Evolutionary conservation across 2,113 vertebrate species (phyloP), one percentile per base, ranked within the genome.

Genomic region (Stegostoma tigrinum): DNA sequence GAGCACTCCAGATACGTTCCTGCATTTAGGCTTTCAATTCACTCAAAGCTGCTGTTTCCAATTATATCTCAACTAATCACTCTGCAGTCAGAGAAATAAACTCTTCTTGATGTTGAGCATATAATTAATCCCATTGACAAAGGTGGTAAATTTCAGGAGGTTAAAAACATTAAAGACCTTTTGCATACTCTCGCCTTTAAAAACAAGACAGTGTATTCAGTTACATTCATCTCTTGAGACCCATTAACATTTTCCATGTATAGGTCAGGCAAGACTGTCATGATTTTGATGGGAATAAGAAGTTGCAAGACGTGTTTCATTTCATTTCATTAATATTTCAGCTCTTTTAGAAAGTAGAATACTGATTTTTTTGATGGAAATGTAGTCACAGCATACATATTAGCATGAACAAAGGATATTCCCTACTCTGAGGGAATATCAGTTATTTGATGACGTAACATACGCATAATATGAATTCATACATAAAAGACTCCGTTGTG

Each of bases 241-340:
- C 80, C 38, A 83, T 83, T 83, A 83, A 83, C 38, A 83, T 83
- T 83, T 83, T 45, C 38, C 19, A 83, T 5, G 45, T 21, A 19
- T 83, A 83, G 80, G 19, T 38, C 80, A 83, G 23, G 80, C 80
- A 83, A 83, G 80, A 45, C 5, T 83, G 0, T 38, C 42, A 80
- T 15, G 5, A 21, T 86, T 86, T 48, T 86, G 42, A 86, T 30
- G 6, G 23, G 24, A 48, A 48, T 10, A 52, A 23, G 83, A 48
- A 86, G 4, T 8, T 52, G 24, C 23, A 27, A 87, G 24, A 52
- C 52, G 23, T 14, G 24, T 61, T 61, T 61, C 17, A 7, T 30
- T 87, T 48, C 3, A 87, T 52, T 87, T 86, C 83, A 86, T 86
- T 52, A 87, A 52, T 48, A 86, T 87, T 87, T 87, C 85, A 87